phyloP scores from a whole-genome alignment of 2,797 vertebrate species.

The Thripadectes ignobilis region DNA sequence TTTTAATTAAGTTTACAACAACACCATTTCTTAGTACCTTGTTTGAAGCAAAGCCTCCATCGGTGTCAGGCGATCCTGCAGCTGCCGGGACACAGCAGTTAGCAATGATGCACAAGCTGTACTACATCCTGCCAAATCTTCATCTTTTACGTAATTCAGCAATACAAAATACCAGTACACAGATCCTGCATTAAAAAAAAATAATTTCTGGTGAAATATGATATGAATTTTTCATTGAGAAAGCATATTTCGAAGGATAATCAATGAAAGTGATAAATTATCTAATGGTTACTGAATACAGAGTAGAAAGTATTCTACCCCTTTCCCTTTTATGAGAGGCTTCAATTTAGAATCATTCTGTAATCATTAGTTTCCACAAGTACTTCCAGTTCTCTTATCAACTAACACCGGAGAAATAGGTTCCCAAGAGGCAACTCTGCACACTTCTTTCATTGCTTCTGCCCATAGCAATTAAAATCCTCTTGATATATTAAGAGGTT shows the following conservation, averaged over 20 bases:
- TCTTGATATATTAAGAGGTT: neutral
- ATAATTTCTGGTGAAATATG: neutral
- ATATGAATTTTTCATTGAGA: neutral
- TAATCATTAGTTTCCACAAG: neutral
- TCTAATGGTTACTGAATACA: neutral
- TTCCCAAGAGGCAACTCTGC: neutral
- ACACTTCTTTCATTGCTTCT: neutral
- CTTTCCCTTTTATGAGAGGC: neutral
- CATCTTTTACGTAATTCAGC: conserved; percentile 98
- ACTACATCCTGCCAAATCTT: conserved; percentile 94
- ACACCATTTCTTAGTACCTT: conserved; percentile 77
- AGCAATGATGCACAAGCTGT: conserved; percentile 93
- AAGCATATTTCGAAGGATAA: neutral
- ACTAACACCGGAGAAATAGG: neutral
- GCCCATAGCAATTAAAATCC: neutral
- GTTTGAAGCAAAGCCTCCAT: conserved; percentile 96
- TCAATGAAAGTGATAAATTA: neutral
- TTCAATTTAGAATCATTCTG: neutral
- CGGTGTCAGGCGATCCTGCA: conserved; percentile 95
- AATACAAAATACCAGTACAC: conserved; percentile 99
- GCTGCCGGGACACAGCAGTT: conserved; percentile 91
- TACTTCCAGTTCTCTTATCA: neutral
- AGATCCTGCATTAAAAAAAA: conserved; percentile 79
- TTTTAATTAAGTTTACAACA: neutral
- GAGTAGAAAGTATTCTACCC: neutral